These are phyloP conservation scores for Eulemur mongoz DNA, from an alignment of 2,797 vertebrate genomes.

Conservation along the genomic window DNA sequence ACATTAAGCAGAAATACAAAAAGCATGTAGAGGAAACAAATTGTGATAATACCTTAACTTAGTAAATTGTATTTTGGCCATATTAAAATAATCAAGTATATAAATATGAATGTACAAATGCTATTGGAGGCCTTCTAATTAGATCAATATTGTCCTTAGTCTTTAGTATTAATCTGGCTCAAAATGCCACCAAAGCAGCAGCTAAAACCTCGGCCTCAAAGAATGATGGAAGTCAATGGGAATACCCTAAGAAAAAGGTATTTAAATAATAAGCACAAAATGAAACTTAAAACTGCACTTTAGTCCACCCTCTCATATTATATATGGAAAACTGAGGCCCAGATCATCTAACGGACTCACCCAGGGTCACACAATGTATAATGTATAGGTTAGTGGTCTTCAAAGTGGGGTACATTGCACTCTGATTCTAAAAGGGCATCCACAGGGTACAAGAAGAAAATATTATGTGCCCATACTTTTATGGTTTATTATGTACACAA, in stretches of 20 bases:
- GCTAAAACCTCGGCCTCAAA: slow-evolving; percentile 1
- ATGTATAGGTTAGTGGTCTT: neutral
- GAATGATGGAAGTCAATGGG: neutral
- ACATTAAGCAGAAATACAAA: neutral
- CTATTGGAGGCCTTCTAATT: neutral
- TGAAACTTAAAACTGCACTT: neutral
- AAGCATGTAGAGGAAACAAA: neutral
- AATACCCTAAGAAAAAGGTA: neutral
- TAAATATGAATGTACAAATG: neutral
- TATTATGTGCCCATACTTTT: neutral
- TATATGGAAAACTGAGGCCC: neutral
- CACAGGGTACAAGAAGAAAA: neutral
- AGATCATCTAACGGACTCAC: neutral
- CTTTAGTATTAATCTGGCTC: slow-evolving; percentile 24
- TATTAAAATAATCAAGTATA: neutral
- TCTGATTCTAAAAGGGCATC: neutral
- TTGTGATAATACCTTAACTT: neutral
- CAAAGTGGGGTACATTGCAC: neutral
- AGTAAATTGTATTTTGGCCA: neutral
- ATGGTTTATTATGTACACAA: neutral
- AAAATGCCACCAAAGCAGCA: slow-evolving; percentile 18
- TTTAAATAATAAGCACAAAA: neutral
- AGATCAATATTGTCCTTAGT: neutral
- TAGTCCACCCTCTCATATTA: neutral
- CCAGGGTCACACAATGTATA: neutral